phyloP scores from a whole-genome alignment of 2,888 invertebrate species.

The Polydesmus complanatus region DNA sequence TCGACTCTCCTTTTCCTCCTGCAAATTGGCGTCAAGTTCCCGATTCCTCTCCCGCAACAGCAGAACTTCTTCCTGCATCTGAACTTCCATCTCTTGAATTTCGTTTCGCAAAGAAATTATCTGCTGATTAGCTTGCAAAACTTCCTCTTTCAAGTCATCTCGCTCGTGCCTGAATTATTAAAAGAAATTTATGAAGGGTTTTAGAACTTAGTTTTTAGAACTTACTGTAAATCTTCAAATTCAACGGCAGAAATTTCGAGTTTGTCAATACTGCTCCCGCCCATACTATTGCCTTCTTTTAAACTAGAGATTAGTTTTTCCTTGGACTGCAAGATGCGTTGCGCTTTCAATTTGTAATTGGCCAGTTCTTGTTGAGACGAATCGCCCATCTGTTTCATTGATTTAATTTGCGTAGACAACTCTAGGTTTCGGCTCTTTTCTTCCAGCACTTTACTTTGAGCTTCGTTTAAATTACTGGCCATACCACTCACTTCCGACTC shows the following conservation, averaged over 20 bases:
- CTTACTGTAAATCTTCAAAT: constrained; percentile 43
- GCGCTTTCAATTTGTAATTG: constrained; percentile 63
- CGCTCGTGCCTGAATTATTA: constrained; percentile 37
- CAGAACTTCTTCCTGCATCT: constrained; percentile 36
- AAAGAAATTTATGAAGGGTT: not conserved
- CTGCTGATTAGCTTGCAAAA: constrained; percentile 37
- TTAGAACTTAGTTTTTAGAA: constrained; percentile 18
- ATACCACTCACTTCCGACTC: constrained; percentile 37
- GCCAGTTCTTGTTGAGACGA: constrained; percentile 46
- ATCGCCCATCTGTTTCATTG: constrained; percentile 32
- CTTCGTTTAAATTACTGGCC: constrained; percentile 28
- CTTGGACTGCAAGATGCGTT: constrained; percentile 59
- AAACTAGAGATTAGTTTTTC: constrained; percentile 54
- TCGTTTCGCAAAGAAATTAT: constrained; percentile 37
- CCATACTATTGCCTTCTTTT: constrained; percentile 26
- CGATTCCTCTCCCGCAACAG: constrained; percentile 33
- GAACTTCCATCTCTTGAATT: constrained; percentile 36
- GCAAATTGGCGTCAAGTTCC: constrained; percentile 37
- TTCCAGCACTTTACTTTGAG: constrained; percentile 29
- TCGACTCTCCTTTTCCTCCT: constrained; percentile 32
- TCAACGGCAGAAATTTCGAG: constrained; percentile 35
- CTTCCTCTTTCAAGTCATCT: constrained; percentile 44
- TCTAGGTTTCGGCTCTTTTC: constrained; percentile 27
- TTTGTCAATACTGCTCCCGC: constrained; percentile 4
- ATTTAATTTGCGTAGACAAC: constrained; percentile 30